Evolutionary conservation across 2,888 invertebrate species (phyloP).

Genomic region (Cloeon dipterum): DNA sequence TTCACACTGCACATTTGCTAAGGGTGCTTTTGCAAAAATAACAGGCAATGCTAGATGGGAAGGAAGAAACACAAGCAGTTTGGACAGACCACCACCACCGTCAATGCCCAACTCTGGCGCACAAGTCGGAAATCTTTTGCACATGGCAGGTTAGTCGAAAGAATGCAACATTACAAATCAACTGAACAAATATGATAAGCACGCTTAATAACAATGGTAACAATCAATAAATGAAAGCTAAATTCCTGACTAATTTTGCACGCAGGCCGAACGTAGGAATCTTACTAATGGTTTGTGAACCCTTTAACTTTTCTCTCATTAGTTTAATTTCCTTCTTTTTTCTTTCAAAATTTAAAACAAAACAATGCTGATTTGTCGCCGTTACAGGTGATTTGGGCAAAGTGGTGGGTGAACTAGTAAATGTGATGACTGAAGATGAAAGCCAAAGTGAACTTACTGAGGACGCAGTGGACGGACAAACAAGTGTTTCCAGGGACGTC

Average conservation of each 20-base stretch:
- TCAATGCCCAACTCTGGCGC: conserved; percentile 37
- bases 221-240: too few species aligned
- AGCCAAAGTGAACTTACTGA: conserved; percentile 2
- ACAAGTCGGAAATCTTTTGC: conserved; percentile 45
- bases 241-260: too few species aligned
- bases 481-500: too few species aligned
- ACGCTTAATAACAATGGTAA: too few species aligned
- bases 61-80: conserved; percentile 22
- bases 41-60: conserved; percentile 22
- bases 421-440: conserved; percentile 66
- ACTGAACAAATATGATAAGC: too few species aligned
- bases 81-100: conserved; percentile 21
- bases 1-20: conserved; percentile 4
- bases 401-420: conserved; percentile 72
- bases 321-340: neutral
- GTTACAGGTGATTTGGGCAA: conserved; percentile 57
- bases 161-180: too few species aligned
- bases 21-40: conserved; percentile 19
- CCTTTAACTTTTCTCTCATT: neutral
- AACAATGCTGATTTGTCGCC: neutral
- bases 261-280: neutral
- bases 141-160: conserved; percentile 47
- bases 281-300: too few species aligned
- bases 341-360: neutral
- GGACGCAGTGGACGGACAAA: too few species aligned